phyloP scores from a whole-genome alignment of 2,888 invertebrate genomes.

The Tortrix viridana region DNA sequence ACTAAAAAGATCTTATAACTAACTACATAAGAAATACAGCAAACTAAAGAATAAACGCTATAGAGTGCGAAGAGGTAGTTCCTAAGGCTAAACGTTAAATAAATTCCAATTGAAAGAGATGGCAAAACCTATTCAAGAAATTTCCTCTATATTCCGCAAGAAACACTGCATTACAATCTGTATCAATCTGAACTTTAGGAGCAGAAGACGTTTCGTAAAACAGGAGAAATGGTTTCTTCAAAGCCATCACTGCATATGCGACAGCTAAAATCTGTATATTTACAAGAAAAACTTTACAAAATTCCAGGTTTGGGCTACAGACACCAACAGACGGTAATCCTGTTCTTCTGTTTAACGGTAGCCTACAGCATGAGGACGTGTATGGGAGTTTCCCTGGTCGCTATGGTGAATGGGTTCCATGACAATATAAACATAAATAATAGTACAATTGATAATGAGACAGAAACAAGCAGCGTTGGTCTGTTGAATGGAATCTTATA shows the following conservation, averaged over 20 bases:
- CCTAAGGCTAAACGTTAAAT: too few species aligned
- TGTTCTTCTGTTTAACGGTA: conserved; percentile 83
- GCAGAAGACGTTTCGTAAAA: too few species aligned
- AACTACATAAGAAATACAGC: too few species aligned
- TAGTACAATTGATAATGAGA: neutral
- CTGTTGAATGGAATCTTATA: conserved; percentile 20
- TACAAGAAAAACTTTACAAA: conserved; percentile 29
- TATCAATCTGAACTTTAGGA: too few species aligned
- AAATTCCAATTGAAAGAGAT: too few species aligned
- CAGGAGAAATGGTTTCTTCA: too few species aligned
- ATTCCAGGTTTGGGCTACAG: conserved; percentile 70
- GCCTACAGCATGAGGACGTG: conserved; percentile 86
- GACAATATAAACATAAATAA: conserved; percentile 12
- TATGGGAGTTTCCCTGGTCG: conserved; percentile 87
- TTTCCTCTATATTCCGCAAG: too few species aligned
- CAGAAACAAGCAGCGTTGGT: conserved; percentile 9
- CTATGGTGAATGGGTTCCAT: conserved; percentile 75
- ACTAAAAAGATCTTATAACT: too few species aligned
- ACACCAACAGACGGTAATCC: conserved; percentile 84
- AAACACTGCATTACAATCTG: too few species aligned
- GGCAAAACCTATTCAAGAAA: too few species aligned
- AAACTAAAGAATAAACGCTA: too few species aligned
- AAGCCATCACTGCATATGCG: conserved; percentile 7
- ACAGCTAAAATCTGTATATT: neutral
- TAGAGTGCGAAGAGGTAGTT: too few species aligned